Base-by-base conservation (phyloP, 2,888 invertebrate genomes). In the Onthophagus sagittarius region DNA sequence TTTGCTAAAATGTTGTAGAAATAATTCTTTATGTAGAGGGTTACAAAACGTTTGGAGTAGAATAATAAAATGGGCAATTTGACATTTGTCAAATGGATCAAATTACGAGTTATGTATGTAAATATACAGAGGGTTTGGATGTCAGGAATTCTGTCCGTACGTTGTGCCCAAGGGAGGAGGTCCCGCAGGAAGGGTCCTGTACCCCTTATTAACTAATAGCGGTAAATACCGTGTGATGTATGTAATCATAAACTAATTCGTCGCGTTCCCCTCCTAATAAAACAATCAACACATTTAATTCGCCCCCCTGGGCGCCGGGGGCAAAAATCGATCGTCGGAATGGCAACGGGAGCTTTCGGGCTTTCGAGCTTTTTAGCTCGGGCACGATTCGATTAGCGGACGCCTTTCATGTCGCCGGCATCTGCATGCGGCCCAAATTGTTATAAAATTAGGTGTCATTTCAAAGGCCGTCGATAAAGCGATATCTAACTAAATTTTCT, bases 171-270 rank as follows among this genome's bases (percentile, higher is more conserved):
- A 64, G 74, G 74, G 74, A 74, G n/a, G 15, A 15, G 15, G 69
- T 32, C 14, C 62, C 63, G 39, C 39, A n/a, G 71, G 53, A 72
- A 72, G 74, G 74, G 70, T 72, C 64, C 14, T 15, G 70, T 72
- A 72, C 85, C 84, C 83, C 84, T 84, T 83, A 84, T 84, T 84
- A 84, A 83, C 83, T 85, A 85, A 84, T 84, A 84, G 85, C 82
- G 85, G 85, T 85, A 85, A 85, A 85, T 85, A 84, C 84, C 84
- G 84, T 84, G 84, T 85, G 85, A 85, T 84, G 83, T 83, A 84
- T 83, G 82, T 84, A 85, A 85, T 85, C 84, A 83, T 85, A 84
- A 85, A 84, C 85, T 85, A 85, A 85, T 85, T 84, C 82, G 76
- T 77, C 80, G 77, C 78, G 79, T 80, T 80, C 80, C 81, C 79